Conservation (phyloP, 2,113 vertebrate genomes). For the Xiphias gladius region DNA sequence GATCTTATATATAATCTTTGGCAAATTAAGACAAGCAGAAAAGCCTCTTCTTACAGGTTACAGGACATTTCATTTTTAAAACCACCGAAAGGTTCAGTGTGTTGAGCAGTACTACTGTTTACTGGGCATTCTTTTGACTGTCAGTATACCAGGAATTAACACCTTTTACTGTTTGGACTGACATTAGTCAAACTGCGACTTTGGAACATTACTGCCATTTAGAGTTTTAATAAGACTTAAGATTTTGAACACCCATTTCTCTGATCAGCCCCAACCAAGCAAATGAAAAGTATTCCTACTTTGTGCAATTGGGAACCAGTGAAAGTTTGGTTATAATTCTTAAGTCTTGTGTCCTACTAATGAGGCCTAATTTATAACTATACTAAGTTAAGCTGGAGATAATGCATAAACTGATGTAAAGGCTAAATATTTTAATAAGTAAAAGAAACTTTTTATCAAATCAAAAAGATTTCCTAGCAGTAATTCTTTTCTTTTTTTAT, state of each 20-base stretch:
- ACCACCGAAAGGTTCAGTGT: not conserved
- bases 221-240: not conserved
- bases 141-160: not conserved
- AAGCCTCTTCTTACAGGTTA: not conserved
- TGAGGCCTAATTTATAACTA: not conserved
- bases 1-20: not conserved
- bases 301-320: not conserved
- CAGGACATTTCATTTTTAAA: not conserved
- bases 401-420: not conserved
- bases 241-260: not conserved
- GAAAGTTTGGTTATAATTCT: not conserved
- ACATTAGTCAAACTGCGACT: not conserved
- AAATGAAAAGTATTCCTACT: not conserved
- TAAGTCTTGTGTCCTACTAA: not conserved
- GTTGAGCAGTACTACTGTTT: not conserved
- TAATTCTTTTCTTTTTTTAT: not conserved
- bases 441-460: not conserved
- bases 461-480: not conserved
- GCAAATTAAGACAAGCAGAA: not conserved
- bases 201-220: not conserved
- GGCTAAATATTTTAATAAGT: not conserved
- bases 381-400: not conserved
- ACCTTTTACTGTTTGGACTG: not conserved
- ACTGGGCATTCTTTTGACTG: not conserved
- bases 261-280: not conserved